These are phyloP conservation scores for Rhinogobio ventralis DNA, from an alignment of 2,797 vertebrate species.

Conservation along the genomic window DNA sequence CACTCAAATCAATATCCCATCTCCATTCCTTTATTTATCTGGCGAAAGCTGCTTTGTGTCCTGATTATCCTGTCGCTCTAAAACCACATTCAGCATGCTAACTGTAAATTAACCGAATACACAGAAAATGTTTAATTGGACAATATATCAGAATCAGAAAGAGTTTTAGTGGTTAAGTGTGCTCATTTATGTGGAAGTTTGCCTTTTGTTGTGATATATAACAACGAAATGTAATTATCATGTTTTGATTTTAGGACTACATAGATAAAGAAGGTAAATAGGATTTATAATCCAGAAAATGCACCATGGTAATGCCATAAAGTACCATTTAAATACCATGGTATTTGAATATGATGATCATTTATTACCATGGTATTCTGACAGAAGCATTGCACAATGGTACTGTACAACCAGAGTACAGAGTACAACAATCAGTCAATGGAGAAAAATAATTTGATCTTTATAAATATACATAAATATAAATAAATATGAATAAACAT, in stretches of 20 bases:
- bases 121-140: no score
- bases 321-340: background rate
- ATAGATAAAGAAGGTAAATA: background rate
- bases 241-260: background rate
- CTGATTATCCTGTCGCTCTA: background rate
- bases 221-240: background rate
- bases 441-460: no score
- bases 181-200: background rate
- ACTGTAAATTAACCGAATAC: no score
- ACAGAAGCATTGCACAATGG: background rate
- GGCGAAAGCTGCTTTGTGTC: background rate
- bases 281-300: background rate
- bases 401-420: no score
- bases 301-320: background rate
- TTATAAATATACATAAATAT: no score
- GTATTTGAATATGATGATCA: background rate
- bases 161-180: background rate
- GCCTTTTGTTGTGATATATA: background rate
- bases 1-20: background rate
- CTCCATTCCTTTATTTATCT: background rate
- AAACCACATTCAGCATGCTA: background rate
- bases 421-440: no score
- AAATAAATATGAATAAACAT: no score
- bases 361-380: background rate
- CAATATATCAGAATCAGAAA: background rate